Percentiles rank a stretch among this genome's conserved stretches.
phyloP scores from a whole-genome alignment of 2,113 vertebrate genomes.

The Callospermophilus lateralis region DNA sequence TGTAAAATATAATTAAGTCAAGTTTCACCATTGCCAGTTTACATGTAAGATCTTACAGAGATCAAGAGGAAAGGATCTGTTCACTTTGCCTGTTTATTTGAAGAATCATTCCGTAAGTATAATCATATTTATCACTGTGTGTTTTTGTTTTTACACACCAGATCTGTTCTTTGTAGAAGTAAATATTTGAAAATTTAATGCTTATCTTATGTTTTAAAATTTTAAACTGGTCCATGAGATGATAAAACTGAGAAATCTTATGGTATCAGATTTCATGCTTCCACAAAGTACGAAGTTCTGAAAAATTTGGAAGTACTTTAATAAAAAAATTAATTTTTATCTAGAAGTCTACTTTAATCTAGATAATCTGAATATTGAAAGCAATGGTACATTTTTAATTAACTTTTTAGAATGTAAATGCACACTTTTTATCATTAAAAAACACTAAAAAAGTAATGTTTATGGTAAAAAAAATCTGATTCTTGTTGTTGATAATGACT shows the following conservation, averaged over 20 bases:
- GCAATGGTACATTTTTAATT: neutral
- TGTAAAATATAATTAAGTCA: slow-evolving; percentile 6
- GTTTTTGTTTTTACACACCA: neutral
- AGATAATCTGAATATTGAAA: neutral
- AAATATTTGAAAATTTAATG: neutral
- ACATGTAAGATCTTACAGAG: neutral
- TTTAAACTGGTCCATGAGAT: neutral
- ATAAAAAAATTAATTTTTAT: neutral
- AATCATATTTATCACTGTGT: neutral
- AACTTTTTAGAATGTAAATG: neutral
- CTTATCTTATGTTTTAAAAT: neutral
- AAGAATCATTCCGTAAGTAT: neutral
- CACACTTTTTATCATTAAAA: neutral
- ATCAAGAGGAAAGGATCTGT: neutral
- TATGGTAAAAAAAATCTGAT: neutral
- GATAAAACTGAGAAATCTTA: neutral
- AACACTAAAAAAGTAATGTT: neutral
- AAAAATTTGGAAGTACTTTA: neutral
- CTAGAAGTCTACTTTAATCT: slow-evolving; percentile 42
- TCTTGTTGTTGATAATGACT: neutral
- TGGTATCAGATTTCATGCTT: neutral
- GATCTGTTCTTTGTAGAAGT: neutral
- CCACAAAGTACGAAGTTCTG: neutral
- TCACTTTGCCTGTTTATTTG: neutral
- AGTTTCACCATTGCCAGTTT: neutral